Conservation (phyloP, 64 coral and sea anemone species). For the Porites lutea region DNA sequence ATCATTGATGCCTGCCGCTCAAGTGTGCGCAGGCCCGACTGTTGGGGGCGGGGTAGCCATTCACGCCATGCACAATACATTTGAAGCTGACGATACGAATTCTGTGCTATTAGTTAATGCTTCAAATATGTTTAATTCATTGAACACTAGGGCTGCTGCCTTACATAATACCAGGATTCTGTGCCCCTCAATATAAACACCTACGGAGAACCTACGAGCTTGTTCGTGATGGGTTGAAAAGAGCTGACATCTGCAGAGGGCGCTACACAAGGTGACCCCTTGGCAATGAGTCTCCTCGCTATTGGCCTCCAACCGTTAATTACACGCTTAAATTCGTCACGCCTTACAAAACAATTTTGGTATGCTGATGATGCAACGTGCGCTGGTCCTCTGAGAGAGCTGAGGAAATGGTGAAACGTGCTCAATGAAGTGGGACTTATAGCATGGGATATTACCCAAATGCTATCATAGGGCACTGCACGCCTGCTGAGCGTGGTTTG, state of each 20-base stretch:
- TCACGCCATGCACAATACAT: conserved; percentile 4
- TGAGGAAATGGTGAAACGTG: conserved; percentile 11
- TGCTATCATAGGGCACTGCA: not conserved
- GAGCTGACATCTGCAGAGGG: not conserved
- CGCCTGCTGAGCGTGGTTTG: no score
- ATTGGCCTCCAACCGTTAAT: conserved; percentile 21
- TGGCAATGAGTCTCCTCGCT: not conserved
- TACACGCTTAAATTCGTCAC: not conserved
- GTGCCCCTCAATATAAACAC: not conserved
- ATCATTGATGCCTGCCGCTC: conserved; percentile 13
- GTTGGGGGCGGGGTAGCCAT: not conserved
- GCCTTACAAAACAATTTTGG: conserved; percentile 3
- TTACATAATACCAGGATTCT: not conserved
- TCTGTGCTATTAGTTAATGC: conserved; percentile 6
- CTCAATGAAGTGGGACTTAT: conserved; percentile 19
- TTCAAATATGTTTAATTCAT: conserved; percentile 11
- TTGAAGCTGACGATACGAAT: conserved; percentile 11
- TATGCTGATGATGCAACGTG: conserved; percentile 15
- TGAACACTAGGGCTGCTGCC: not conserved
- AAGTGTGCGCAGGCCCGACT: not conserved
- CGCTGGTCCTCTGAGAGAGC: not conserved
- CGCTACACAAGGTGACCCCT: not conserved
- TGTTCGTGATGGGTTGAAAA: not conserved
- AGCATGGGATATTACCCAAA: conserved; percentile 2
- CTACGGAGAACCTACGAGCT: not conserved